These are phyloP conservation scores for Gymnobelideus leadbeateri DNA, from an alignment of 2,113 vertebrate genomes.

Conservation along the genomic window DNA sequence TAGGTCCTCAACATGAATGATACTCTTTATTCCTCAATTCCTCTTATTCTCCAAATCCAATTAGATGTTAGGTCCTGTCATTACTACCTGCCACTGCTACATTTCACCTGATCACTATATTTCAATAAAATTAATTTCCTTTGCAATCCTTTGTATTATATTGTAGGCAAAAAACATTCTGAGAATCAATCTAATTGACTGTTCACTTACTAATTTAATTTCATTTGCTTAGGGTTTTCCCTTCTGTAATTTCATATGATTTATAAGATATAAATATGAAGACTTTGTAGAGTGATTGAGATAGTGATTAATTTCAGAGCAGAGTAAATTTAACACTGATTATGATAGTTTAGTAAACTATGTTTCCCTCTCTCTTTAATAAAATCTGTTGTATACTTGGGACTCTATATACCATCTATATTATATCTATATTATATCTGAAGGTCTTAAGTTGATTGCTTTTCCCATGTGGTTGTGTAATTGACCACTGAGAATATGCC, in stretches of 20 bases:
- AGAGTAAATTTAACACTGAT: background rate
- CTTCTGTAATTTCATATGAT: background rate
- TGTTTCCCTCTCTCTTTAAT: background rate
- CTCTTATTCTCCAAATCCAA: background rate
- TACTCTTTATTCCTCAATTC: background rate
- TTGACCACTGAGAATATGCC: background rate
- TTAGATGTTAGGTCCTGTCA: background rate
- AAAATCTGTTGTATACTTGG: background rate
- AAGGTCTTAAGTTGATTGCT: background rate
- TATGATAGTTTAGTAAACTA: background rate
- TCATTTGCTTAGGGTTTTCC: background rate
- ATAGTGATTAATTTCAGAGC: background rate
- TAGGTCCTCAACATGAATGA: background rate
- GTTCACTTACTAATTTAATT: background rate
- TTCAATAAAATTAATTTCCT: background rate
- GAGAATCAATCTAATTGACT: background rate
- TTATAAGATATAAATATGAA: background rate
- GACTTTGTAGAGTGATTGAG: background rate
- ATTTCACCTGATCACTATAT: background rate
- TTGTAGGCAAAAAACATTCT: background rate
- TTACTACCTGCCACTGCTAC: background rate
- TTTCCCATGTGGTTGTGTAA: background rate
- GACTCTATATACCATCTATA: background rate
- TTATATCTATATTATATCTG: background rate
- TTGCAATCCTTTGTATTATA: background rate